These are phyloP conservation scores for Chaenogobius annularis DNA, from an alignment of 2,113 vertebrate genomes.

Conservation along the genomic window DNA sequence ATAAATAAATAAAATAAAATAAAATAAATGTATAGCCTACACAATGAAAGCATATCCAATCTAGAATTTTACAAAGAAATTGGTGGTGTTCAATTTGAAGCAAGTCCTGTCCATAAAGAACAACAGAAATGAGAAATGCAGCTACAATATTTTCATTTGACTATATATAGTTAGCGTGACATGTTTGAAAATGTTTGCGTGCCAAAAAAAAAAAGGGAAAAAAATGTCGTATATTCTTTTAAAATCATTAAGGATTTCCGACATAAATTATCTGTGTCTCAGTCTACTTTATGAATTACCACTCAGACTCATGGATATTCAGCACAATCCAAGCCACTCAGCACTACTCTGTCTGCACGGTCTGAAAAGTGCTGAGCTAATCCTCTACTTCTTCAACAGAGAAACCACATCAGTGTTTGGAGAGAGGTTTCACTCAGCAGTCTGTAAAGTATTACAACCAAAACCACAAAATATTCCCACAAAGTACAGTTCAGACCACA, in stretches of 20 bases:
- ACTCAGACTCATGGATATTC: slow-evolving; percentile 31
- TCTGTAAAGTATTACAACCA: slow-evolving; percentile 2
- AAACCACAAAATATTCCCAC: background rate
- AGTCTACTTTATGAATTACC: slow-evolving; percentile 19
- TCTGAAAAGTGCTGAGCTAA: slow-evolving; percentile 44
- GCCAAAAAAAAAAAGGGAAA: too few relatives aligned
- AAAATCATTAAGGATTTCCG: too few relatives aligned
- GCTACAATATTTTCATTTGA: too few relatives aligned
- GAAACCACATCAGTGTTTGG: slow-evolving; percentile 25
- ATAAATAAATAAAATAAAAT: too few relatives aligned
- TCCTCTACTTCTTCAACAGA: slow-evolving; percentile 1
- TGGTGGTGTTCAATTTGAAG: too few relatives aligned
- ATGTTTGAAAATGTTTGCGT: too few relatives aligned
- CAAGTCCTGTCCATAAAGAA: too few relatives aligned
- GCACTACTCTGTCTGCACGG: slow-evolving; percentile 22
- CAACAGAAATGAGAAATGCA: too few relatives aligned
- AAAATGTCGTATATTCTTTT: too few relatives aligned
- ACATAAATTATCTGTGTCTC: background rate
- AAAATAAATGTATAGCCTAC: too few relatives aligned
- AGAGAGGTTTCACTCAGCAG: slow-evolving; percentile 13
- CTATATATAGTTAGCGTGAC: too few relatives aligned
- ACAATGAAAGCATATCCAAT: background rate
- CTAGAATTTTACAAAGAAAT: too few relatives aligned
- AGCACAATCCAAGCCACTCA: slow-evolving; percentile 26
- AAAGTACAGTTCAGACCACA: background rate